Conservation (phyloP, 35 echinoderm and acorn worm species). For the Holothuria glaberrima region DNA sequence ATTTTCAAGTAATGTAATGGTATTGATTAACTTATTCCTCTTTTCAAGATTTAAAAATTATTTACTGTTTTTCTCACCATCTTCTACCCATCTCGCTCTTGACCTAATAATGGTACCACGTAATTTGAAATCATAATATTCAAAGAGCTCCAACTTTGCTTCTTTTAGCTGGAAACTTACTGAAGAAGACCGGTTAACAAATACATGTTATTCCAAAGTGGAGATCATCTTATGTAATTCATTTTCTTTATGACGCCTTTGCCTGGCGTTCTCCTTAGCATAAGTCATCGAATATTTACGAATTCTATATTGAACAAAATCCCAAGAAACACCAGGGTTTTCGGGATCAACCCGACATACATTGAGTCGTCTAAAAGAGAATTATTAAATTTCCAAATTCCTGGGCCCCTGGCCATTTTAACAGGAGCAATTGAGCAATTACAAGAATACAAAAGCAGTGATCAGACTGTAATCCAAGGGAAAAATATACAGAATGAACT, state of each 20-base stretch:
- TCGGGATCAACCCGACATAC: background rate
- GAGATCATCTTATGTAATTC: conserved; percentile 8
- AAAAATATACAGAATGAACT: background rate
- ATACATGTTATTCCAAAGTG: background rate
- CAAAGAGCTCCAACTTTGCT: background rate
- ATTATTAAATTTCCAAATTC: background rate
- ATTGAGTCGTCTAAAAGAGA: background rate
- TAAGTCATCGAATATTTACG: conserved; percentile 6
- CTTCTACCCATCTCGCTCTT: conserved; percentile 6
- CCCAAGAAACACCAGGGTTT: background rate
- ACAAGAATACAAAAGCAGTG: background rate
- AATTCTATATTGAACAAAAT: conserved; percentile 19
- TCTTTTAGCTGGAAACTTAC: background rate
- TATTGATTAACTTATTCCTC: conserved; percentile 9
- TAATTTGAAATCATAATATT: conserved; percentile 8
- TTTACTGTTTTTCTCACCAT: background rate
- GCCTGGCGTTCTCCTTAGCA: background rate
- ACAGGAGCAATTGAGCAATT: background rate
- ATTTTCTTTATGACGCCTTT: conserved; percentile 1
- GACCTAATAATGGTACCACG: conserved; percentile 15
- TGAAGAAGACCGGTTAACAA: background rate
- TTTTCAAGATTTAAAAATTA: background rate
- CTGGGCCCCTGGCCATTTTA: background rate
- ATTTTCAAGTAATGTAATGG: background rate
- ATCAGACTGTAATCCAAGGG: background rate